phyloP scores from a whole-genome alignment of 2,888 invertebrate genomes.

The Panopea generosa region DNA sequence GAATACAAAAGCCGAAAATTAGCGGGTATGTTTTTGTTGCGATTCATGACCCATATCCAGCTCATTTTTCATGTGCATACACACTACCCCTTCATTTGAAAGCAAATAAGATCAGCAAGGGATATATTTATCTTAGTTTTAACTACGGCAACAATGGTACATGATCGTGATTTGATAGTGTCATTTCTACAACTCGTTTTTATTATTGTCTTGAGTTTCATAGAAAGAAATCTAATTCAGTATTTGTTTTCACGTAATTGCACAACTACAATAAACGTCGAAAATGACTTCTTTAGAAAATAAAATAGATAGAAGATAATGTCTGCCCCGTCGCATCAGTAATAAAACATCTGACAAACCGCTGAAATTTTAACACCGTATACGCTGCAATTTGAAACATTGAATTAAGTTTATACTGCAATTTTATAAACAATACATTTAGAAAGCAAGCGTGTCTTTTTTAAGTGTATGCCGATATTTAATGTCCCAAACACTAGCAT shows the following conservation, averaged over 20 bases:
- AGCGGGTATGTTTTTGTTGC: conserved; percentile 38
- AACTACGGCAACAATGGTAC: conserved; percentile 53
- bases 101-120: conserved; percentile 24
- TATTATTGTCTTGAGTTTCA: conserved; percentile 66
- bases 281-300: conserved; percentile 53
- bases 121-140: conserved; percentile 55
- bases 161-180: conserved; percentile 58
- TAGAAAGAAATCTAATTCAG: conserved; percentile 63
- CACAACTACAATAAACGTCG: conserved; percentile 57
- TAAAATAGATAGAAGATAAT: conserved; percentile 36
- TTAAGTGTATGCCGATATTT: no score
- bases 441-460: no score
- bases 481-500: no score
- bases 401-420: no score
- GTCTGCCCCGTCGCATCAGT: no score
- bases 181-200: conserved; percentile 58
- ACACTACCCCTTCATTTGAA: conserved; percentile 23
- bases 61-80: conserved; percentile 6
- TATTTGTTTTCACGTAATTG: conserved; percentile 63
- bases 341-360: conserved; percentile 2
- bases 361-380: neutral
- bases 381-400: no score
- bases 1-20: conserved; percentile 32
- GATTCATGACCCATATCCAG: conserved; percentile 30
- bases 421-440: no score